phyloP scores from a whole-genome alignment of 2,888 invertebrate species.

The Hofmannophila pseudospretella region DNA sequence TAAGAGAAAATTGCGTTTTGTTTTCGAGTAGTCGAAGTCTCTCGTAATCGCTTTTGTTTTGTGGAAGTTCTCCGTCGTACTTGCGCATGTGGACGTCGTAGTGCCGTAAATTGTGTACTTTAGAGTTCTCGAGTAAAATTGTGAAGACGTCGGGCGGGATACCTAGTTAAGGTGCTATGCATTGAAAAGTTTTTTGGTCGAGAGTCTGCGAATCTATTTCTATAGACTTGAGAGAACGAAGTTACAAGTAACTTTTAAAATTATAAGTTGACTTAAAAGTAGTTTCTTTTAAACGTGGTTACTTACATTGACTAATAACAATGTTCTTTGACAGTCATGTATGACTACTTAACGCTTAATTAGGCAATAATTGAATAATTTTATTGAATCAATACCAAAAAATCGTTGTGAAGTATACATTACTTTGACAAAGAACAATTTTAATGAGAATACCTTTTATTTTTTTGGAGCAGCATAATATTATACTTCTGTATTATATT shows the following conservation, averaged over 20 bases:
- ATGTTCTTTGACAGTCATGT: too few relatives aligned
- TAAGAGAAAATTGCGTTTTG: conserved; percentile 79
- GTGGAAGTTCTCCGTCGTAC: conserved; percentile 57
- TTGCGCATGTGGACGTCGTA: conserved; percentile 60
- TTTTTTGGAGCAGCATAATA: too few relatives aligned
- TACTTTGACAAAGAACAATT: too few relatives aligned
- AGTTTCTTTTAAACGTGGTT: neutral
- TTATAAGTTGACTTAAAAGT: neutral
- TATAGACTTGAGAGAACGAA: conserved; percentile 10
- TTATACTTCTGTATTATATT: neutral
- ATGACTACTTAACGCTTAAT: too few relatives aligned
- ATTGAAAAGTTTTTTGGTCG: conserved; percentile 30
- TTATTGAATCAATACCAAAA: too few relatives aligned
- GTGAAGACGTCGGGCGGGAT: conserved; percentile 43
- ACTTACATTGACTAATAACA: too few relatives aligned
- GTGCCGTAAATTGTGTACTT: conserved; percentile 68
- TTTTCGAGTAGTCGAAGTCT: conserved; percentile 78
- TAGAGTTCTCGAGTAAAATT: conserved; percentile 60
- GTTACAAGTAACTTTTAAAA: neutral
- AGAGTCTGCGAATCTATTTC: conserved; percentile 10
- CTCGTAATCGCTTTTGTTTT: conserved; percentile 77
- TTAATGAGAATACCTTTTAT: too few relatives aligned
- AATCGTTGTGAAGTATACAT: too few relatives aligned
- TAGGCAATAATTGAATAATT: too few relatives aligned
- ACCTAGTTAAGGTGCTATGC: conserved; percentile 54